Percentiles rank a stretch among this genome's conserved stretches.
Evolutionary conservation across 2,113 vertebrate species (phyloP).

Genomic region (Phylloscopus trochilus): DNA sequence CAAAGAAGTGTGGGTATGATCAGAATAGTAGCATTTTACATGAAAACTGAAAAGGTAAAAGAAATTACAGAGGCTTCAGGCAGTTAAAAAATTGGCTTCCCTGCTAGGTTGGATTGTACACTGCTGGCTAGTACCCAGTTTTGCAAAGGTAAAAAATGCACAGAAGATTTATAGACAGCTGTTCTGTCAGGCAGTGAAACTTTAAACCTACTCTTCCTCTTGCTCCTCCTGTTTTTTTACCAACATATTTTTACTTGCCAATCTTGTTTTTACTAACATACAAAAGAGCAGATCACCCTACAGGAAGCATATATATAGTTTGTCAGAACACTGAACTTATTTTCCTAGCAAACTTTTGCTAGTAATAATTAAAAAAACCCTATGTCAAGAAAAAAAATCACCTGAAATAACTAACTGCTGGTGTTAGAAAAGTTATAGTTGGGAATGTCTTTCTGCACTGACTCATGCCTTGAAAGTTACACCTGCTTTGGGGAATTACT

Average conservation of each 20-base stretch:
- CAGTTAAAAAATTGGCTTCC: not conserved
- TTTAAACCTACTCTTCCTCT: not conserved
- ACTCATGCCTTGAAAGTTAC: slow-evolving; percentile 35
- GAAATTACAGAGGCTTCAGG: not conserved
- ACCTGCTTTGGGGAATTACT: slow-evolving; percentile 45
- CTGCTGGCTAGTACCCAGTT: not conserved
- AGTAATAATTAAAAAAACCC: not conserved
- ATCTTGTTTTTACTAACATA: not conserved
- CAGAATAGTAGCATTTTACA: not conserved
- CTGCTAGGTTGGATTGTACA: not conserved
- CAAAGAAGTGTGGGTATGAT: not conserved
- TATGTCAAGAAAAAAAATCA: not conserved
- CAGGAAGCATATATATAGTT: not conserved
- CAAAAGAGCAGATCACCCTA: not conserved
- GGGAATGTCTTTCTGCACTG: slow-evolving; percentile 5
- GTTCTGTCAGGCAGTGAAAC: not conserved
- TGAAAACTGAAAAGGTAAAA: not conserved
- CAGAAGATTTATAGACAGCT: not conserved
- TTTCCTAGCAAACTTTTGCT: not conserved
- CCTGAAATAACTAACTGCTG: slow-evolving; percentile 19
- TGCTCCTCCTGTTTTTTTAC: not conserved
- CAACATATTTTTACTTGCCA: not conserved
- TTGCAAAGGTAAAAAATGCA: not conserved
- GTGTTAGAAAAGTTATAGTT: not conserved
- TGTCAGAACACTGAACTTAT: not conserved